A percentile compares a stretch with the other conserved stretches of the same genome.
Evolutionary conservation across 2,113 vertebrate species (phyloP).

Genomic region (Osmerus eperlanus): DNA sequence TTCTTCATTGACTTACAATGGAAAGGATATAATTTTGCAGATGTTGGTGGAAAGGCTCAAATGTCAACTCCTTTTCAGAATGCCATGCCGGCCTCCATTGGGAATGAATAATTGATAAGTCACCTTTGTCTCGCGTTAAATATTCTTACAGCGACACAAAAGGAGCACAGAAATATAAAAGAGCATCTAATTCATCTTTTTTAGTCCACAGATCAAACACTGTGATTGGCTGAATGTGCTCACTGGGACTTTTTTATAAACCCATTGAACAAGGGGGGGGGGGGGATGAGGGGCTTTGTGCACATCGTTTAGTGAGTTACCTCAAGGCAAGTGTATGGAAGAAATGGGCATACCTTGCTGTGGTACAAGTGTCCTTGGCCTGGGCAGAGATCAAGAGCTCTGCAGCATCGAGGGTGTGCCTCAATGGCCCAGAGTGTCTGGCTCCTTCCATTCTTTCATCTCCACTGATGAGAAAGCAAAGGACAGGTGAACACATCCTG

Average conservation of each 20-base stretch:
- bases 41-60: slow-evolving; percentile 97
- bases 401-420: neutral
- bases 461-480: neutral
- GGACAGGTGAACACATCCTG: neutral
- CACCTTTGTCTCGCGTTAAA: slow-evolving; percentile 96
- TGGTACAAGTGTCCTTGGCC: too few relatives aligned
- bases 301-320: too few relatives aligned
- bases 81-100: slow-evolving; percentile 81
- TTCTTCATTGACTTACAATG: slow-evolving; percentile 93
- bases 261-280: neutral
- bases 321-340: too few relatives aligned
- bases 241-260: neutral
- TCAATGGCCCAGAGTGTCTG: neutral
- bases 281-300: too few relatives aligned
- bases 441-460: neutral
- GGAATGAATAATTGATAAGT: slow-evolving; percentile 96
- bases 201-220: slow-evolving; percentile 81
- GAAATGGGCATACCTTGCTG: too few relatives aligned
- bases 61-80: slow-evolving; percentile 96
- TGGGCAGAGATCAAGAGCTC: neutral
- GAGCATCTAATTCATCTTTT: slow-evolving; percentile 87
- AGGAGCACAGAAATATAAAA: slow-evolving; percentile 81
- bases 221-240: slow-evolving; percentile 63
- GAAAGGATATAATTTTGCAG: slow-evolving; percentile 96
- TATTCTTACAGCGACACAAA: slow-evolving; percentile 93